Evolutionary conservation across 2,888 invertebrate genomes (phyloP), one percentile per base, ranked within the genome.

Genomic region (Brachyptera putata): DNA sequence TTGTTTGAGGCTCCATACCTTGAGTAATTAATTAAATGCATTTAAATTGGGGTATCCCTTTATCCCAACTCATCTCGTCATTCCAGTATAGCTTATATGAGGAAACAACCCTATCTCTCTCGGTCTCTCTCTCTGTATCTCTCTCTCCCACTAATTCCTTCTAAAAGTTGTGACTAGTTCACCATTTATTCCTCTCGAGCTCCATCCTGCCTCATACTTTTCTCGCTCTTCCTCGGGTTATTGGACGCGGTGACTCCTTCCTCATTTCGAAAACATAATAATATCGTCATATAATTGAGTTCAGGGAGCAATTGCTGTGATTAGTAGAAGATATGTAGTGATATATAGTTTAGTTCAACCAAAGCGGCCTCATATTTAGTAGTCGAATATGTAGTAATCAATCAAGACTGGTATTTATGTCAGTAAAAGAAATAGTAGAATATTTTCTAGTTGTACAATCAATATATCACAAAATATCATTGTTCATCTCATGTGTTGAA

Each of bases 261-360:
- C 16, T 22, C 53, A 16, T 43, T 21, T 18, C 13, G 43, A 16
- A 53, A 53, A 53, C 53, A 21, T 36, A 34, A 25, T 53, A 36
- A 16, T 18, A 36, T 36, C 53, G 30, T 48, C 26, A 16, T n/a
- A 36, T 48, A 56, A 56, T 57, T 56, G 50, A 39, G 60, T 61
- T 61, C 60, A 61, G 60, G 60, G 60, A 61, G 56, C 30, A 57
- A 61, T 25, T 34, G 53, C 60, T 61, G 60, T 61, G 60, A 61
- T 61, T 61, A 41, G 48, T 57, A 57, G 34, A 9, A 43, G 43
- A 14, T 56, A 26, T 18, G 34, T 58, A 53, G 36, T 22, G n/a
- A 50, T 39, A 25, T 43, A 50, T 57, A 46, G 55, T 24, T 53
- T 61, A 61, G 61, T 61, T 48, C 37, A 60, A 62, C 62, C 62